phyloP scores from a whole-genome alignment of 2,113 vertebrate genomes.

The Scalopus aquaticus region DNA sequence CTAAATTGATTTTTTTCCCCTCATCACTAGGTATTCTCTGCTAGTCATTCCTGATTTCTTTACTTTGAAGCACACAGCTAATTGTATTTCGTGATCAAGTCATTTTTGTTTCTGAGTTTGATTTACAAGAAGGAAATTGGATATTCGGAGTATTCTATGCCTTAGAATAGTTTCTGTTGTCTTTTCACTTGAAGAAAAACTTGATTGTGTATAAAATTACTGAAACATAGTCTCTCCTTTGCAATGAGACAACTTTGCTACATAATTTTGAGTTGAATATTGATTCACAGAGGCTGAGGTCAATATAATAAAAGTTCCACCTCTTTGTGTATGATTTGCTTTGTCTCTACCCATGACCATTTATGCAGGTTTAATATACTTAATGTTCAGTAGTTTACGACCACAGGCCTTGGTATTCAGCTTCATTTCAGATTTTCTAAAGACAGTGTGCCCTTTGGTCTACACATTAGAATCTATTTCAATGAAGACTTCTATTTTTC shows the following conservation, averaged over 20 bases:
- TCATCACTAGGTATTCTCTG: neutral
- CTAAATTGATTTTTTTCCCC: neutral
- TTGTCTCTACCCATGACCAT: neutral
- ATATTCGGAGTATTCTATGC: neutral
- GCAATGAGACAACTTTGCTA: neutral
- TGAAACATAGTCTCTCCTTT: neutral
- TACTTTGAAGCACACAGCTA: neutral
- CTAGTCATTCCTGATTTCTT: neutral
- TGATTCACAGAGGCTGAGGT: neutral
- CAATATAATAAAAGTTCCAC: neutral
- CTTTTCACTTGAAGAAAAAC: conserved; percentile 24
- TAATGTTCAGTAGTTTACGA: neutral
- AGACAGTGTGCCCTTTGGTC: neutral
- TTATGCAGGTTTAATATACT: conserved; percentile 13
- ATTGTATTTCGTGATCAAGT: neutral
- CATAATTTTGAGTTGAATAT: neutral
- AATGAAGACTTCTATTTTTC: neutral
- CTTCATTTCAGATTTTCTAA: neutral
- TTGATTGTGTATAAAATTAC: neutral
- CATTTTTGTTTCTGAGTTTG: neutral
- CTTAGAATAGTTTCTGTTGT: neutral
- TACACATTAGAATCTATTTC: neutral
- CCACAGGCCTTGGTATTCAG: neutral
- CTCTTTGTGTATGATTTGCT: neutral
- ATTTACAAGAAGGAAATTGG: neutral